Conservation (phyloP, 2,888 invertebrate genomes). For the Latrodectus elegans region DNA sequence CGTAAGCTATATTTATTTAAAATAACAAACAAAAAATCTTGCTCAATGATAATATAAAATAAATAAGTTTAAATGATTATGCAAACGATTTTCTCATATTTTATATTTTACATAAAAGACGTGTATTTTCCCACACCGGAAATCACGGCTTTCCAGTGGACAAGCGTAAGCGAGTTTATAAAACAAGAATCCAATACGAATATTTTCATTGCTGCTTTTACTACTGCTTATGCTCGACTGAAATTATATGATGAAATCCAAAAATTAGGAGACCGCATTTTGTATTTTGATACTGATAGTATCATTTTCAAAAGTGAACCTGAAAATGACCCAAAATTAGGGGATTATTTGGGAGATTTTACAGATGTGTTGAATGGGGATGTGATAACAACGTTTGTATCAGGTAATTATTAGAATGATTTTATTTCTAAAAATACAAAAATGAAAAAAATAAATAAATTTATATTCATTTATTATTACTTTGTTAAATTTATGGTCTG, state of each 20-base stretch:
- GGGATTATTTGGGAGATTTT: constrained; percentile 2
- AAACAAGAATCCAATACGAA: background rate
- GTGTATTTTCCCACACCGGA: background rate
- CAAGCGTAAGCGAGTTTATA: background rate
- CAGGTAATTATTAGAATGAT: background rate
- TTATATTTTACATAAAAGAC: too few species aligned
- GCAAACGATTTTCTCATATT: too few species aligned
- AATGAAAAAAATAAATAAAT: too few species aligned
- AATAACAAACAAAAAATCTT: background rate
- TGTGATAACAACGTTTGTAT: background rate
- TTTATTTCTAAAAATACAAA: background rate
- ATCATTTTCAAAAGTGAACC: background rate
- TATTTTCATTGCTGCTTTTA: constrained; percentile 34
- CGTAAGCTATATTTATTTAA: constrained; percentile 4
- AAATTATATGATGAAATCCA: constrained; percentile 22
- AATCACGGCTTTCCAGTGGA: background rate
- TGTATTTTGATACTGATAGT: constrained; percentile 7
- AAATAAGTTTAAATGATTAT: too few species aligned
- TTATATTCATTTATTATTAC: background rate
- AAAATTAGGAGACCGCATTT: background rate
- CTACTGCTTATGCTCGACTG: constrained; percentile 6
- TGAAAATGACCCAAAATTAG: background rate
- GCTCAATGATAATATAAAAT: background rate
- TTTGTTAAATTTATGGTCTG: background rate
- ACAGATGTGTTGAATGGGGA: constrained; percentile 1